phyloP scores from a whole-genome alignment of 2,888 invertebrate species.

The Scelioninae gen. 2 region DNA sequence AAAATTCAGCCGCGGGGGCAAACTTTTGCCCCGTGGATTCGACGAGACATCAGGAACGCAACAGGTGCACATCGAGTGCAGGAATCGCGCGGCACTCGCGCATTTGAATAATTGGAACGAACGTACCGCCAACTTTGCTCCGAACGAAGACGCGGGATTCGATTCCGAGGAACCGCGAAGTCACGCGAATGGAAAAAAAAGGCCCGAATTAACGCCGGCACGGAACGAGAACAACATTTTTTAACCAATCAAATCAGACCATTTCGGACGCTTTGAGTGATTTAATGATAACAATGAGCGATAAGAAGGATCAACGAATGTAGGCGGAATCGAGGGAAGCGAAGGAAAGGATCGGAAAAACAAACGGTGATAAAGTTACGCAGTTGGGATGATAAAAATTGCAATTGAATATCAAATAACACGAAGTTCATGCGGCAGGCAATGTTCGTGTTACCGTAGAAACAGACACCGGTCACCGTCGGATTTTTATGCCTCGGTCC shows the following conservation, averaged over 20 bases:
- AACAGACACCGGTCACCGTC: neutral
- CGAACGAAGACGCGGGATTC: constrained; percentile 55
- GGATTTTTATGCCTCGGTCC: neutral
- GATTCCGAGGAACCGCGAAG: constrained; percentile 39
- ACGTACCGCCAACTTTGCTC: constrained; percentile 41
- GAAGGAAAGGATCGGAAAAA: too few species aligned
- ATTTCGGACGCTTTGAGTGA: too few species aligned
- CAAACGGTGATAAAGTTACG: too few species aligned
- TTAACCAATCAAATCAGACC: too few species aligned
- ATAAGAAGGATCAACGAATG: too few species aligned
- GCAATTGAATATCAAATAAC: neutral
- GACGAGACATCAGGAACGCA: constrained; percentile 63
- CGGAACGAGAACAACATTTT: too few species aligned
- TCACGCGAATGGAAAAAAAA: too few species aligned
- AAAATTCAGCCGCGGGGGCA: constrained; percentile 46
- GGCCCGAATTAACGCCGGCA: too few species aligned
- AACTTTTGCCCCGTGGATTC: constrained; percentile 46
- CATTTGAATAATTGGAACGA: constrained; percentile 71
- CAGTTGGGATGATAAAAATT: too few species aligned
- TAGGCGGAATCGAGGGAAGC: too few species aligned
- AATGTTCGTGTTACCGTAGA: neutral
- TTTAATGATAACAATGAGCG: too few species aligned
- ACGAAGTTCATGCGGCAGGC: neutral
- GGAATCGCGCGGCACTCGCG: constrained; percentile 58
- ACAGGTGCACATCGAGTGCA: constrained; percentile 64